phyloP scores from a whole-genome alignment of 2,113 vertebrate species.

The Etheostoma cragini region DNA sequence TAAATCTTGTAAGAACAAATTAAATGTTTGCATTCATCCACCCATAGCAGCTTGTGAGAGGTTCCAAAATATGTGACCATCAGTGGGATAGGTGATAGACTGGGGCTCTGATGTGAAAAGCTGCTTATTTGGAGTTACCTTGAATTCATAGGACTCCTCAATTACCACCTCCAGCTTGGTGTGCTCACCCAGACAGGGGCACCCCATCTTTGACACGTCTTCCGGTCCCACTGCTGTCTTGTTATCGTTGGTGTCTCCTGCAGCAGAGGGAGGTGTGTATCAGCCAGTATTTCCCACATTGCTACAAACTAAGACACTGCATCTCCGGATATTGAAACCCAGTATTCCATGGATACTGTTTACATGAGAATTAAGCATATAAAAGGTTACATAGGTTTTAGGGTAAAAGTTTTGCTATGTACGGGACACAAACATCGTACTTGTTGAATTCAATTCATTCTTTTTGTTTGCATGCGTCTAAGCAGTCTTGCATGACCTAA shows the following conservation, averaged over 20 bases:
- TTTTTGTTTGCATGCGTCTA: not conserved
- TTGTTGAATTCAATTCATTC: not conserved
- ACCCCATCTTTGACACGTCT: constrained; percentile 87
- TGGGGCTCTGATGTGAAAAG: not conserved
- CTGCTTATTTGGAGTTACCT: constrained; percentile 71
- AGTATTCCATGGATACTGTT: not conserved
- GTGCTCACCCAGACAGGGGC: constrained; percentile 85
- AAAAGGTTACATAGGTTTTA: not conserved
- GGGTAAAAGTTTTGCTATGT: not conserved
- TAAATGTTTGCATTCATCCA: not conserved
- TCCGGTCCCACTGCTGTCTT: constrained; percentile 78
- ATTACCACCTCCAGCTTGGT: constrained; percentile 86
- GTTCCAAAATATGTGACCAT: not conserved
- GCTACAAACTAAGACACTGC: not conserved
- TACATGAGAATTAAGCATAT: not conserved
- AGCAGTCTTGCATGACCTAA: not conserved
- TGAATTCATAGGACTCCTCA: constrained; percentile 88
- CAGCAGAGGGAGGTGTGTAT: constrained; percentile 3
- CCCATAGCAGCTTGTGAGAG: not conserved
- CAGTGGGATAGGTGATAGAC: not conserved
- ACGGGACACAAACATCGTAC: not conserved
- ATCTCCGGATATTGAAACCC: not conserved
- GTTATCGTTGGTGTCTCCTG: constrained; percentile 87
- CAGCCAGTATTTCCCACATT: not conserved
- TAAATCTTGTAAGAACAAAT: not conserved